Base-by-base conservation (phyloP, 2,113 vertebrate species). In the Chloropsis cyanopogon region DNA sequence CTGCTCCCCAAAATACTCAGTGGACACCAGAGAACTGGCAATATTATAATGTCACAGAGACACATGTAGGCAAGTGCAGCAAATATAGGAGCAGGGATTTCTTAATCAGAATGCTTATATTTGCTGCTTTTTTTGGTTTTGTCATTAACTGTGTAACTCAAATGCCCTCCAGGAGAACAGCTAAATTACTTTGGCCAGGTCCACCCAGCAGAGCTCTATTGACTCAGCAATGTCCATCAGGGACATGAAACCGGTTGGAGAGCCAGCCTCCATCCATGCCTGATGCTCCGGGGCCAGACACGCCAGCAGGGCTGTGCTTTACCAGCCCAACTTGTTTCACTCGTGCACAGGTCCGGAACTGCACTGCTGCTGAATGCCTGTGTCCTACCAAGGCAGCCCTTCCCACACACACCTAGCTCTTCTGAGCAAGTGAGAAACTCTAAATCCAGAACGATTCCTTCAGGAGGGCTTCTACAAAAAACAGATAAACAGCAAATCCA, bases 211-310 rank as follows among this genome's bases (percentile, higher is more conserved):
- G 70, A 72, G 18, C 42, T 64, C 26, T 68, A n/a, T 19, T 85
- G 83, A 82, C 75, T 88, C 81, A 95, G 78, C 84, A 76, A 1
- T 77, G 63, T 77, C 89, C 28, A 2, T 3, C 2, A 0, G 50
- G 54, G 50, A 42, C 20, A 22, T 3, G 47, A 78, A 89, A 63
- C 60, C 0, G 0, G 64, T 46, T 0, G 0, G 54, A 85, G 42
- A 82, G 63, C 53, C 6, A 21, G 6, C 13, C 11, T 85, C 57
- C 70, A 25, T 82, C 73, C 5, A 0, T 35, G 47, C 29, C 49
- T 22, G 39, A 7, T 79, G 66, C 2, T 1, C 46, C 0, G 0
- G 29, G 72, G 64, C 60, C 57, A 76, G 81, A 37, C 57, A 41
- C 1, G 0, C 53, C 1, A 3, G 22, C 66, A 78, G 37, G 47